phyloP scores from a whole-genome alignment of 1,140 invertebrate genomes.

The Aplysia californica region DNA sequence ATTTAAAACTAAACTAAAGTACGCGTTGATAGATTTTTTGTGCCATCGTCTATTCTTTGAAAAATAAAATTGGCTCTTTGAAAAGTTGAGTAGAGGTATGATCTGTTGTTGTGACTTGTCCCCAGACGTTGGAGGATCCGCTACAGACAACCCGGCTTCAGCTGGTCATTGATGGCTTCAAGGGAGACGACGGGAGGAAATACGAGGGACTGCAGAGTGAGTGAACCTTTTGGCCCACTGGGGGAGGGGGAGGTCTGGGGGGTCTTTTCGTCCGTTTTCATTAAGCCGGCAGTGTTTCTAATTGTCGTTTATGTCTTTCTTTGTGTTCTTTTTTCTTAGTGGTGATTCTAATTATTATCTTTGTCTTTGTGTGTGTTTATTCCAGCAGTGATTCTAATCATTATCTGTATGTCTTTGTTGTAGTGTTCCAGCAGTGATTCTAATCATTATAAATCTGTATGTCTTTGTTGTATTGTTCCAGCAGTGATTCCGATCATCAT shows the following conservation, averaged over 20 bases:
- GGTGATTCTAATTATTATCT: not conserved
- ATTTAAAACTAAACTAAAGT: too few species aligned
- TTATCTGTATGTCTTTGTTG: too few species aligned
- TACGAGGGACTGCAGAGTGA: slow-evolving; percentile 68
- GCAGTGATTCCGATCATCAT: too few species aligned
- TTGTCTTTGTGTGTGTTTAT: not conserved
- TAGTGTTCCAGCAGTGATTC: too few species aligned
- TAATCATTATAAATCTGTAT: too few species aligned
- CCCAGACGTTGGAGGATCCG: slow-evolving; percentile 65
- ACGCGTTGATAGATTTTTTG: not conserved
- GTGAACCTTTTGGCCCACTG: slow-evolving; percentile 15
- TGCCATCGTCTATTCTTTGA: not conserved
- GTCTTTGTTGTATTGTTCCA: too few species aligned
- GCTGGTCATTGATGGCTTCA: slow-evolving; percentile 67
- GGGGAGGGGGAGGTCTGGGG: not conserved
- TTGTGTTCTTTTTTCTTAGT: too few species aligned
- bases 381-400: too few species aligned
- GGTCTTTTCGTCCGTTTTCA: too few species aligned
- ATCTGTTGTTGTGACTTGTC: not conserved
- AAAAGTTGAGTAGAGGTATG: not conserved
- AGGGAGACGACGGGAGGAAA: slow-evolving; percentile 56
- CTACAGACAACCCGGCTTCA: slow-evolving; percentile 64
- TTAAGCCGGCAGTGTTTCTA: too few species aligned
- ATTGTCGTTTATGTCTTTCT: too few species aligned
- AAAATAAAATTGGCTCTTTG: not conserved